Conservation (phyloP, 1,140 invertebrate species). For the Drosophila setifemur region DNA sequence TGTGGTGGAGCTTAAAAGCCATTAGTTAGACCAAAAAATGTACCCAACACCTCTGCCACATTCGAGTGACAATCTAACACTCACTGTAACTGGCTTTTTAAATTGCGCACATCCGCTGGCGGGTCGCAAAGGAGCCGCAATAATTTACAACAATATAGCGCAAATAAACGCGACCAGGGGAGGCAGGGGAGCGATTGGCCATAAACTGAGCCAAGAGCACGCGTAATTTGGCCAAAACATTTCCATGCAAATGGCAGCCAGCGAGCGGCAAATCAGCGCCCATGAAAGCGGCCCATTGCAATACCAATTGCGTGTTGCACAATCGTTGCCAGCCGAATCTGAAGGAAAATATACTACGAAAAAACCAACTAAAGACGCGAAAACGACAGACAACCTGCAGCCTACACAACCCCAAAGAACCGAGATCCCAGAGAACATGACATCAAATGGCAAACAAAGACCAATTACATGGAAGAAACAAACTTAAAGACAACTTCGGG, state of each 20-base stretch:
- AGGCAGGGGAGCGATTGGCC: constrained; percentile 45
- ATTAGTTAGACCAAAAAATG: constrained; percentile 8
- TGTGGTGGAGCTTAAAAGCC: too few species aligned
- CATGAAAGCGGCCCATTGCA: constrained; percentile 48
- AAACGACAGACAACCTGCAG: constrained; percentile 49
- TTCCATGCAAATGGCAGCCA: constrained; percentile 67
- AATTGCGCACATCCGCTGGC: constrained; percentile 70
- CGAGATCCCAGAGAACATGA: constrained; percentile 62
- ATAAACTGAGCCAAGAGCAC: constrained; percentile 74
- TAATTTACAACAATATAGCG: constrained; percentile 71
- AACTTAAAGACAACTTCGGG: constrained; percentile 7
- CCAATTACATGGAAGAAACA: constrained; percentile 65
- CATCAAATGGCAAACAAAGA: constrained; percentile 78
- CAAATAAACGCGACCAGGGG: constrained; percentile 63
- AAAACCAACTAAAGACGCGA: constrained; percentile 10
- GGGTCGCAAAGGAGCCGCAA: constrained; percentile 52
- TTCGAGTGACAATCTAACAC: constrained; percentile 56
- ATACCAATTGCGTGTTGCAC: constrained; percentile 75
- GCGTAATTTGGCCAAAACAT: constrained; percentile 68
- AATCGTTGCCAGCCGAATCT: constrained; percentile 48
- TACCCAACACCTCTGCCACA: constrained; percentile 17
- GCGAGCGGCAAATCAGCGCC: constrained; percentile 58
- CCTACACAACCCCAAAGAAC: constrained; percentile 55
- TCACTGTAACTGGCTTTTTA: constrained; percentile 22
- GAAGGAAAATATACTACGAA: too few species aligned